Evolutionary conservation across 2,888 invertebrate genomes (phyloP).

Genomic region (Drosophila fulvimacula): DNA sequence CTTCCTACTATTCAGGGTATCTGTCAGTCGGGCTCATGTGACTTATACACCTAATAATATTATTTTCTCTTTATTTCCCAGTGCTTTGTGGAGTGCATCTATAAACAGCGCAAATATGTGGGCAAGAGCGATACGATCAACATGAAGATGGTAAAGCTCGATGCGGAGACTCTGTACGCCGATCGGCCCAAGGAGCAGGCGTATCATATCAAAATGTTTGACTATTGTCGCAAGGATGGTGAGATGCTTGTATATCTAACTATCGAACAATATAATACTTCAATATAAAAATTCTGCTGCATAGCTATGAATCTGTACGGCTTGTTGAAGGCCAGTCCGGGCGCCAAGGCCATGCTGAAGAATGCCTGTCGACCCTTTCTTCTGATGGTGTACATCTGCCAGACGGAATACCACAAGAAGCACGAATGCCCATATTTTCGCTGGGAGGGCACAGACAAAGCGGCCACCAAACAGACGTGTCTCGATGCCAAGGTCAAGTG

Average conservation of each 20-base stretch:
- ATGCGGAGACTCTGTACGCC: constrained; percentile 59
- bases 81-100: constrained; percentile 74
- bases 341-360: constrained; percentile 41
- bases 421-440: constrained; percentile 70
- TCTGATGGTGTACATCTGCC: constrained; percentile 63
- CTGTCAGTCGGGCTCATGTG: neutral
- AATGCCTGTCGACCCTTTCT: constrained; percentile 67
- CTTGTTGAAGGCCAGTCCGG: constrained; percentile 54
- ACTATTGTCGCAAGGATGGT: constrained; percentile 65
- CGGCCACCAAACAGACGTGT: constrained; percentile 35
- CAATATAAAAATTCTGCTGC: neutral
- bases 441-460: constrained; percentile 50
- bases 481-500: constrained; percentile 51
- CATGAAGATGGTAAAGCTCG: constrained; percentile 72
- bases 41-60: too few relatives aligned
- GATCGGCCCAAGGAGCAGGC: constrained; percentile 65
- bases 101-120: constrained; percentile 72
- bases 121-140: constrained; percentile 71
- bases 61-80: too few relatives aligned
- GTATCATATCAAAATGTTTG: constrained; percentile 61
- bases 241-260: neutral
- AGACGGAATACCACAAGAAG: constrained; percentile 62
- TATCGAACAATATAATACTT: neutral
- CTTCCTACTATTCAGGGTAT: too few relatives aligned
- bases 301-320: constrained; percentile 39